These are phyloP conservation scores for Nymphalis io DNA, from an alignment of 1,140 invertebrate genomes.

Conservation along the genomic window DNA sequence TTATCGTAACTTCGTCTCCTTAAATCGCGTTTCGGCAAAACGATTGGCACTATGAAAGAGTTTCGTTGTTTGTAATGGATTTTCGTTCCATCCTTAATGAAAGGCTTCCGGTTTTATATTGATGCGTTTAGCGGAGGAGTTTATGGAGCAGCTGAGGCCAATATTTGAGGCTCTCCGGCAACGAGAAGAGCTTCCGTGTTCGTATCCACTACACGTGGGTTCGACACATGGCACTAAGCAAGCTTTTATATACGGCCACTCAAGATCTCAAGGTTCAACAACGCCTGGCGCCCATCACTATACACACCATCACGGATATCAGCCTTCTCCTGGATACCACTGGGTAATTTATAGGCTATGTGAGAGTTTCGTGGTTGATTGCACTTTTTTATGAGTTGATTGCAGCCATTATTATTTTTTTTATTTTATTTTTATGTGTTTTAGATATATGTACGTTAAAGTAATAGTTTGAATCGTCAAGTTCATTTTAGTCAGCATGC, in stretches of 20 bases:
- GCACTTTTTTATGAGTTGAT: conserved; percentile 55
- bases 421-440: conserved; percentile 48
- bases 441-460: conserved; percentile 24
- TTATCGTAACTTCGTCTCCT: conserved; percentile 58
- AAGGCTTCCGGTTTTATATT: conserved; percentile 74
- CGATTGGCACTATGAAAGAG: conserved; percentile 77
- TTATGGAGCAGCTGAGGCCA: conserved; percentile 95
- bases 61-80: conserved; percentile 51
- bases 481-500: conserved; percentile 39
- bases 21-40: conserved; percentile 62
- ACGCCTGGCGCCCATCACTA: conserved; percentile 75
- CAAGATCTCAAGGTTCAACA: conserved; percentile 77
- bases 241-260: conserved; percentile 80
- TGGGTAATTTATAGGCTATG: conserved; percentile 77
- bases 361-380: conserved; percentile 64
- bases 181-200: conserved; percentile 92
- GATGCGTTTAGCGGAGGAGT: conserved; percentile 90
- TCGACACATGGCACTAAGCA: conserved; percentile 81
- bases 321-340: conserved; percentile 75
- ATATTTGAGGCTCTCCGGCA: conserved; percentile 95
- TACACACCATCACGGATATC: conserved; percentile 76
- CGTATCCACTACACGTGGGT: conserved; percentile 92
- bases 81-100: conserved; percentile 66
- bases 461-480: conserved; percentile 30
- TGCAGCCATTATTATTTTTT: conserved; percentile 53